Percentiles rank a stretch among this genome's conserved stretches.
phyloP scores from a whole-genome alignment of 1,140 invertebrate genomes.

The Zaprionus ghesquierei region DNA sequence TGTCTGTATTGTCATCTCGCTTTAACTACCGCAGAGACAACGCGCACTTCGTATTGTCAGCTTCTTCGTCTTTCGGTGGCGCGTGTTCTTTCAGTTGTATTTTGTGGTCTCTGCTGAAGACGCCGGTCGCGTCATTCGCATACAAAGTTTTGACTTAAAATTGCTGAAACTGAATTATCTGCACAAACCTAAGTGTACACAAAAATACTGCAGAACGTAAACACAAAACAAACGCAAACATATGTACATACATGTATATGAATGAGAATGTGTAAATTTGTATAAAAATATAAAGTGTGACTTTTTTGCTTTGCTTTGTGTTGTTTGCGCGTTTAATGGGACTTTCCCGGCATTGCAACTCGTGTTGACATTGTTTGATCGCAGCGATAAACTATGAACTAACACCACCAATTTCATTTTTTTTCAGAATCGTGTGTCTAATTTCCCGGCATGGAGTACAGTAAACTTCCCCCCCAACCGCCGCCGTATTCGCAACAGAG shows the following conservation, averaged over 20 bases:
- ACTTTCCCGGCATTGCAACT: background rate
- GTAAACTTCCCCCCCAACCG: background rate
- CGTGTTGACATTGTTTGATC: background rate
- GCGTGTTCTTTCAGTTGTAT: background rate
- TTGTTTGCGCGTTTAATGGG: background rate
- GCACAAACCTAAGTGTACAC: background rate
- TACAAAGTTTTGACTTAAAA: background rate
- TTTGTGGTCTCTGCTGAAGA: background rate
- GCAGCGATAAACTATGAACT: background rate
- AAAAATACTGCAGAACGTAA: background rate
- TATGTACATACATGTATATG: background rate
- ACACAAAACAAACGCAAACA: background rate
- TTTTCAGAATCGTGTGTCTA: background rate
- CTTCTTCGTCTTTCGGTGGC: background rate
- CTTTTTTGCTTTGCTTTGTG: background rate
- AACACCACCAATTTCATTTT: background rate
- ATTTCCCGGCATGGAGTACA: slow-evolving; percentile 11
- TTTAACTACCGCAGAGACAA: background rate
- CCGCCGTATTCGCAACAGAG: background rate
- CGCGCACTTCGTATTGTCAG: background rate
- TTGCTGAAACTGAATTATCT: background rate
- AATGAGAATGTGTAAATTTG: background rate
- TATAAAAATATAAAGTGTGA: background rate
- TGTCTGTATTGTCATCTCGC: background rate
- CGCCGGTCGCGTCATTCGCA: background rate